A percentile compares a stretch with the other conserved stretches of the same genome.
phyloP scores from a whole-genome alignment of 2,888 invertebrate genomes.

The Yponomeuta cagnagella region DNA sequence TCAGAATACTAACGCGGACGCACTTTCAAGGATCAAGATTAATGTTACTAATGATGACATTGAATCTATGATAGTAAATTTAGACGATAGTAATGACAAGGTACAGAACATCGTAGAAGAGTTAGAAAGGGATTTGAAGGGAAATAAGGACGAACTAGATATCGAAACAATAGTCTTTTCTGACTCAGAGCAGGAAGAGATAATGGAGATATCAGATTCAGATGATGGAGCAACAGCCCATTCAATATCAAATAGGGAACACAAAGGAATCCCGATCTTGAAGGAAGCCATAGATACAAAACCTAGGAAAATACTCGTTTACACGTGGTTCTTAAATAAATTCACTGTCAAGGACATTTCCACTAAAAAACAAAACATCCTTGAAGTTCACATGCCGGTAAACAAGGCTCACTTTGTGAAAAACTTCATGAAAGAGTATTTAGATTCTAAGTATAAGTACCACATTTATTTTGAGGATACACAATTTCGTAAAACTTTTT shows the following conservation, averaged over 20 bases:
- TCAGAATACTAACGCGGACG: constrained; percentile 23
- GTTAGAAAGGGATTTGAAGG: neutral
- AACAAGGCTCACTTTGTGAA: neutral
- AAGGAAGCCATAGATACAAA: constrained; percentile 14
- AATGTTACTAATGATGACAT: constrained; percentile 11
- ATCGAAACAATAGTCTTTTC: neutral
- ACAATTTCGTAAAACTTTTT: constrained; percentile 10
- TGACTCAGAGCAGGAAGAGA: neutral
- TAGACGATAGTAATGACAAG: neutral
- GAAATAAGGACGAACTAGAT: neutral
- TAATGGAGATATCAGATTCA: neutral
- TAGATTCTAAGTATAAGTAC: neutral
- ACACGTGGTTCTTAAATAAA: neutral
- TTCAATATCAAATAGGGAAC: constrained; percentile 13
- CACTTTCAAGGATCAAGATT: constrained; percentile 19
- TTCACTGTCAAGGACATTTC: neutral
- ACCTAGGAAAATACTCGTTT: constrained; percentile 9
- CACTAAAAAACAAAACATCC: neutral
- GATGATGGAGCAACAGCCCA: constrained; percentile 5
- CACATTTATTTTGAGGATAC: neutral
- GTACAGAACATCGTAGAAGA: neutral
- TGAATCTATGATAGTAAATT: constrained; percentile 4
- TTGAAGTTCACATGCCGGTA: neutral
- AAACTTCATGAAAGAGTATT: neutral
- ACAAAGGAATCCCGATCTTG: constrained; percentile 8